A percentile compares a stretch with the other conserved stretches of the same genome.
Evolutionary conservation across 2,113 vertebrate species (phyloP).

Genomic region (Scytalopus superciliaris): DNA sequence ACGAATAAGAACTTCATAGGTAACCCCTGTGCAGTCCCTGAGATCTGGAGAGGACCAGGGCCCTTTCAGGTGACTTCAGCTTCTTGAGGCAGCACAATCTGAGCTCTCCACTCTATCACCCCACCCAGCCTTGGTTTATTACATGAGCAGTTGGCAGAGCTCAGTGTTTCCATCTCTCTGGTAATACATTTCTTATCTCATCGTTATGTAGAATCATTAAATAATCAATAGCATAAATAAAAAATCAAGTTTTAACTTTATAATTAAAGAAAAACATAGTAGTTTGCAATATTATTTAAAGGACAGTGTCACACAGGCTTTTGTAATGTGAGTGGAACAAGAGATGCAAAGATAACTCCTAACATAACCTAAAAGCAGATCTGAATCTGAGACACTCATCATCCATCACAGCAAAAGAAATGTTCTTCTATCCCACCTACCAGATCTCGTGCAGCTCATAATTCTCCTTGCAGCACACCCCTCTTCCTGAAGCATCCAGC

Average conservation of each 20-base stretch:
- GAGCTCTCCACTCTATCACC: neutral
- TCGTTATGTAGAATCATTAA: neutral
- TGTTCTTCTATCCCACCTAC: neutral
- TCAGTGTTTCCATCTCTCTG: neutral
- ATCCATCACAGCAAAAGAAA: neutral
- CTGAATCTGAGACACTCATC: neutral
- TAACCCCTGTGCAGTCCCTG: neutral
- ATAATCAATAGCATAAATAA: neutral
- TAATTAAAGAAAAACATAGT: neutral
- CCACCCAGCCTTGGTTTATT: neutral
- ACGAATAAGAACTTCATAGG: neutral
- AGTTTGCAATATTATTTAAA: neutral
- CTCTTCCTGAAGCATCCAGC: neutral
- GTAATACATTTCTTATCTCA: neutral
- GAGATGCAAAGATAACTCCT: neutral
- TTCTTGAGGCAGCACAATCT: neutral
- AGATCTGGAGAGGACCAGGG: neutral
- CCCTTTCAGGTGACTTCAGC: neutral
- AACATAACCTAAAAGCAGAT: neutral
- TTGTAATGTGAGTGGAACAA: neutral
- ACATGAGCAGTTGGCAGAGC: neutral
- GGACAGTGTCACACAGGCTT: neutral
- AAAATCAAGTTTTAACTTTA: neutral
- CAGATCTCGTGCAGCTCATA: neutral
- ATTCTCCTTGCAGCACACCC: neutral